These are phyloP conservation scores for Omphaloscelis lunosa DNA, from an alignment of 2,888 invertebrate genomes.

Conservation along the genomic window DNA sequence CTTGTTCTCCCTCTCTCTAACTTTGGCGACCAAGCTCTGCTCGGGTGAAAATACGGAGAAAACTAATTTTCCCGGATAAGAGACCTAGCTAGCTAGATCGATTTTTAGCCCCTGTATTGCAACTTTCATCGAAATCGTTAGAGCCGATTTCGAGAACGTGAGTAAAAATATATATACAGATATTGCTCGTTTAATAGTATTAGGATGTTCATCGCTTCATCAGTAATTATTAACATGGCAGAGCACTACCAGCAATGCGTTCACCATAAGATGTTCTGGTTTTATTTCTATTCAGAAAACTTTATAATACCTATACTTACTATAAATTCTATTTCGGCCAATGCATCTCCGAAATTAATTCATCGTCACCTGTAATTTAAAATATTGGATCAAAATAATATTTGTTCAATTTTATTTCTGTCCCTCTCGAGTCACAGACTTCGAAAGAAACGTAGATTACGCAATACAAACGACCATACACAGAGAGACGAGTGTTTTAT, in stretches of 20 bases:
- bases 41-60: too few relatives aligned
- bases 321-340: neutral
- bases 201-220: neutral
- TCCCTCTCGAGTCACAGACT: constrained; percentile 3
- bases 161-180: too few relatives aligned
- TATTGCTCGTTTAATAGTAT: too few relatives aligned
- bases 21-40: too few relatives aligned
- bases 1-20: too few relatives aligned
- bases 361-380: constrained; percentile 39
- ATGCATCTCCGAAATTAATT: constrained; percentile 18
- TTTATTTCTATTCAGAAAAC: neutral
- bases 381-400: constrained; percentile 39
- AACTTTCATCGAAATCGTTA: too few relatives aligned
- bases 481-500: constrained; percentile 42
- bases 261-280: neutral
- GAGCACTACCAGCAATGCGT: neutral
- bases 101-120: too few relatives aligned
- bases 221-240: neutral
- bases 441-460: constrained; percentile 35
- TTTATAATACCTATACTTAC: neutral
- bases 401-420: constrained; percentile 49
- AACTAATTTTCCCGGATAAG: too few relatives aligned
- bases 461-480: constrained; percentile 45
- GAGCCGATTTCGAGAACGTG: too few relatives aligned
- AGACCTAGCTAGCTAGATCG: too few relatives aligned